Evolutionary conservation across 2,113 vertebrate genomes (phyloP).

Genomic region (Rallus limicola): DNA sequence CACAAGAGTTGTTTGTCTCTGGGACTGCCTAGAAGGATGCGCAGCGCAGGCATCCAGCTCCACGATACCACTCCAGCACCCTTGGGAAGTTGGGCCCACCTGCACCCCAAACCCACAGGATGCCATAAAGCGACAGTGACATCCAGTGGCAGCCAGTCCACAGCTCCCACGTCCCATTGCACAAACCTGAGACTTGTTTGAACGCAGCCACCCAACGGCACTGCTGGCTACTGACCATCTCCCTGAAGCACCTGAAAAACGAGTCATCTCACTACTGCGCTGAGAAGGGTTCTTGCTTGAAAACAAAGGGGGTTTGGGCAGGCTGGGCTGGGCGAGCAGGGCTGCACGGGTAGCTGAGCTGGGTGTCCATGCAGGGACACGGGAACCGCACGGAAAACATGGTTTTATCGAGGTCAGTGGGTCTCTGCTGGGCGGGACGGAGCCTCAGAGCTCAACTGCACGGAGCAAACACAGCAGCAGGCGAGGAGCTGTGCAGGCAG

Average conservation of each 20-base stretch:
- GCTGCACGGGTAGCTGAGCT: background rate
- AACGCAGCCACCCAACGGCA: rapidly evolving
- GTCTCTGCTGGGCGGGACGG: background rate
- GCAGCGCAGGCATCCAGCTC: rapidly evolving
- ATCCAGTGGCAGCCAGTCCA: background rate
- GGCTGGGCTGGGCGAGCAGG: too few species aligned
- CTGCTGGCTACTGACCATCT: rapidly evolving
- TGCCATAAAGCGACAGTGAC: conserved; percentile 37
- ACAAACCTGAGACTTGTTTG: rapidly evolving
- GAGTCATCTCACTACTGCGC: rapidly evolving
- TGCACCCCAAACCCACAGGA: background rate
- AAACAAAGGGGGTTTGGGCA: too few species aligned
- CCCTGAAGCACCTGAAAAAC: rapidly evolving
- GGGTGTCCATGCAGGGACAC: rapidly evolving
- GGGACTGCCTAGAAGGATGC: rapidly evolving
- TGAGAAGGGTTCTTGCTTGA: background rate
- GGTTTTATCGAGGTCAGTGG: background rate
- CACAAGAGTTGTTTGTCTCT: rapidly evolving
- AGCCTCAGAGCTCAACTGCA: rapidly evolving
- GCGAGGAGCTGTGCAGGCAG: rapidly evolving
- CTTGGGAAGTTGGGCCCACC: rapidly evolving
- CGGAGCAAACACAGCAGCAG: rapidly evolving
- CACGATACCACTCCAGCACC: rapidly evolving
- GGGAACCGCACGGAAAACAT: rapidly evolving
- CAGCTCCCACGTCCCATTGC: rapidly evolving